Evolutionary conservation across 1,140 invertebrate genomes (phyloP).

Genomic region (Calliopsis andreniformis): DNA sequence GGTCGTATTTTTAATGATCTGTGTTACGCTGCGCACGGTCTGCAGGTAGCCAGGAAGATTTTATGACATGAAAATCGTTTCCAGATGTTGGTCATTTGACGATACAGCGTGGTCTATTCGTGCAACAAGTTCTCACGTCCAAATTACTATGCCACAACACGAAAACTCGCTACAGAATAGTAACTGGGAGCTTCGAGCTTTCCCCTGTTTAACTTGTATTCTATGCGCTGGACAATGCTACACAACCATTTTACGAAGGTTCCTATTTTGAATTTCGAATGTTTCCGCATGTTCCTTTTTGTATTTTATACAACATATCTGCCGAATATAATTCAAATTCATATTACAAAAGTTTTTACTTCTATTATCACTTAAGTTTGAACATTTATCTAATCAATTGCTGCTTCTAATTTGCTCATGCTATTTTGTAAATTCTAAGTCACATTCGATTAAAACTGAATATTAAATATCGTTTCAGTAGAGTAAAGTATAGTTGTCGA

Average conservation of each 20-base stretch:
- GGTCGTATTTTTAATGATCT: conserved; percentile 57
- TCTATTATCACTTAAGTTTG: too few relatives aligned
- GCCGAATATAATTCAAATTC: too few relatives aligned
- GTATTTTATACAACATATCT: neutral
- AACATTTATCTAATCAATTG: too few relatives aligned
- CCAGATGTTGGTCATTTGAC: conserved; percentile 71
- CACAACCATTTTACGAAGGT: neutral
- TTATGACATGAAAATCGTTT: conserved; percentile 75
- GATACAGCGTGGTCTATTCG: conserved; percentile 55
- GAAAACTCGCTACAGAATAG: conserved; percentile 49
- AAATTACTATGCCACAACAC: conserved; percentile 68
- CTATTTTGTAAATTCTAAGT: too few relatives aligned
- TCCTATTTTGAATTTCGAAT: neutral
- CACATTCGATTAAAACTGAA: too few relatives aligned
- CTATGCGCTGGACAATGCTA: neutral
- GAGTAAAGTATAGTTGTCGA: too few relatives aligned
- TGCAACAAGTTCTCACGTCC: conserved; percentile 67
- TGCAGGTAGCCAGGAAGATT: conserved; percentile 65
- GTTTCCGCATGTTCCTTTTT: neutral
- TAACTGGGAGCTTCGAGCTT: conserved; percentile 4
- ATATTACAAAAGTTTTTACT: too few relatives aligned
- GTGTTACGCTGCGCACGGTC: conserved; percentile 41
- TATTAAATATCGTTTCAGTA: too few relatives aligned
- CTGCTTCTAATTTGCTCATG: too few relatives aligned
- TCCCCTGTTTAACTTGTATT: neutral